Percentiles rank a stretch among this genome's conserved stretches.
These are phyloP conservation scores for Maniola hyperantus DNA, from an alignment of 2,888 invertebrate species.

Conservation along the genomic window DNA sequence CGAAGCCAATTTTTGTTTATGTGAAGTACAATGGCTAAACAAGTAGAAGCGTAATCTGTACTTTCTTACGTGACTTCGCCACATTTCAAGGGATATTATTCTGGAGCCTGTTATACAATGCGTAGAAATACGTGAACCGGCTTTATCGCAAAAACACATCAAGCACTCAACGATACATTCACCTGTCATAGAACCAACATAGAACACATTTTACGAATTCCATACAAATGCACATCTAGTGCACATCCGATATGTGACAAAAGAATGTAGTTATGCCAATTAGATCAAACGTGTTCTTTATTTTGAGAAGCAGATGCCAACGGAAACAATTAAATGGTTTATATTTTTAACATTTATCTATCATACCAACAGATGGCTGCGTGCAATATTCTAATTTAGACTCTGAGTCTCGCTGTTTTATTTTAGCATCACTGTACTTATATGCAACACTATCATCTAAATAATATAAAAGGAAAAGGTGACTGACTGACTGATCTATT, in stretches of 20 bases:
- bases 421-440: not conserved
- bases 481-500: too few relatives aligned
- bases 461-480: too few relatives aligned
- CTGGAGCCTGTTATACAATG: conserved; percentile 23
- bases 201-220: conserved; percentile 24
- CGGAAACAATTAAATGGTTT: conserved; percentile 8
- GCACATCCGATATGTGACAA: conserved; percentile 14
- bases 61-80: conserved; percentile 26
- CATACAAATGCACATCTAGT: conserved; percentile 23
- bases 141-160: conserved; percentile 32
- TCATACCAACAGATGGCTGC: conserved; percentile 3
- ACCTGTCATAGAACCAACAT: conserved; percentile 26
- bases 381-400: conserved; percentile 9
- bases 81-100: conserved; percentile 24
- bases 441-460: too few relatives aligned
- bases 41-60: conserved; percentile 17
- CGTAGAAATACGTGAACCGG: conserved; percentile 27
- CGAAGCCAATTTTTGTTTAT: not conserved
- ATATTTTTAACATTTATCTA: not conserved
- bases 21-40: not conserved
- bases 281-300: not conserved
- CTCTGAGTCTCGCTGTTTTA: not conserved
- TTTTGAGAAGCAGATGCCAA: conserved; percentile 16
- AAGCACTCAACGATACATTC: conserved; percentile 29
- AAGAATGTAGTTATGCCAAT: conserved; percentile 17